These are phyloP conservation scores for Brachycybe producta DNA, from an alignment of 2,888 invertebrate genomes.

Conservation along the genomic window DNA sequence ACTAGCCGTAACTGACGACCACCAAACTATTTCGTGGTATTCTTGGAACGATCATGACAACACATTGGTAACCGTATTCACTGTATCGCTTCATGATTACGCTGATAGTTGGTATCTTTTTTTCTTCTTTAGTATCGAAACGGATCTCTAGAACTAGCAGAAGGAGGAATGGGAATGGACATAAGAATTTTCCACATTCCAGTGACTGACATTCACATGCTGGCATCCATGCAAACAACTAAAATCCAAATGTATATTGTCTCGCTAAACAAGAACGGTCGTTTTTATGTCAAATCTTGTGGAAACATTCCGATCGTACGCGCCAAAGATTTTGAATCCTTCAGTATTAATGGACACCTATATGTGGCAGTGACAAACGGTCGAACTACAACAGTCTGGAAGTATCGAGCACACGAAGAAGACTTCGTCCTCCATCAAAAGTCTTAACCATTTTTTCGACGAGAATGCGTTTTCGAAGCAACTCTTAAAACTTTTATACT, in stretches of 20 bases:
- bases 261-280: not conserved
- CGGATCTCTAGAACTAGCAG: too few species aligned
- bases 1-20: too few species aligned
- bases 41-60: too few species aligned
- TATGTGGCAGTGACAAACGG: conserved; percentile 7
- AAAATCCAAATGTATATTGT: not conserved
- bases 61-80: too few species aligned
- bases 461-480: too few species aligned
- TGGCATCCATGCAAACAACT: conserved; percentile 1
- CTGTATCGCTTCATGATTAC: too few species aligned
- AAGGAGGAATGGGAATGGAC: too few species aligned
- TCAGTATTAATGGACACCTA: conserved; percentile 9
- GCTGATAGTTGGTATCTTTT: too few species aligned
- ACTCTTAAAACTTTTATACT: too few species aligned
- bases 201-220: not conserved
- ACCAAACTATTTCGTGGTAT: too few species aligned
- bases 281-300: not conserved
- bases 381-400: conserved; percentile 1
- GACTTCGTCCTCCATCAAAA: conserved; percentile 8
- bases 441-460: too few species aligned
- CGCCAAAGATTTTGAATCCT: not conserved
- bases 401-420: conserved; percentile 4
- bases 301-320: not conserved
- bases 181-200: conserved; percentile 1
- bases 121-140: too few species aligned